Percentiles rank a stretch among this genome's conserved stretches.
phyloP scores from a whole-genome alignment of 2,113 vertebrate species.

The Pelodiscus sinensis region DNA sequence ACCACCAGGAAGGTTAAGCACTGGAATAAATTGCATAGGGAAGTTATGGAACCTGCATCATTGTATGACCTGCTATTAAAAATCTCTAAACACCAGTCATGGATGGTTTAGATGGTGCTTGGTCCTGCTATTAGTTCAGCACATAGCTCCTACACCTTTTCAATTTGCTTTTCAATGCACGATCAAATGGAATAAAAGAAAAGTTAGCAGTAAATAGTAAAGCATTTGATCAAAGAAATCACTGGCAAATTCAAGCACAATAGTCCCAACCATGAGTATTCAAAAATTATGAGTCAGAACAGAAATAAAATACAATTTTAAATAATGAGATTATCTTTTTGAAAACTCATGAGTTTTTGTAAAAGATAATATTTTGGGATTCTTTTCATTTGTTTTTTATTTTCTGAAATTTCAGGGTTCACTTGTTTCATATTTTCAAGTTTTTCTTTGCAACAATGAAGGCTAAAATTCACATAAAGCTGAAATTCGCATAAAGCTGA shows the following conservation, averaged over 20 bases:
- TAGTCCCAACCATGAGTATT: background rate
- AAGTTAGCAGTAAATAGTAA: background rate
- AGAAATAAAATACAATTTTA: background rate
- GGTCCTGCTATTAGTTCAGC: too few relatives aligned
- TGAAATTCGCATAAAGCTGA: background rate
- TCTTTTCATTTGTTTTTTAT: background rate
- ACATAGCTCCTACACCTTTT: background rate
- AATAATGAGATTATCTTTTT: background rate
- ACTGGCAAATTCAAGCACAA: background rate
- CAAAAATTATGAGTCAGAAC: background rate
- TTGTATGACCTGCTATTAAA: too few relatives aligned
- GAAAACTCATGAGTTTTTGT: rapidly evolving
- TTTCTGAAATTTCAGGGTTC: background rate
- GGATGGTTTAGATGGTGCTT: too few relatives aligned
- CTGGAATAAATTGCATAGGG: too few relatives aligned
- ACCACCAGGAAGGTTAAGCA: too few relatives aligned
- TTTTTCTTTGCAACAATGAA: background rate
- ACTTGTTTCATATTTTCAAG: background rate
- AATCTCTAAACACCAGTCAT: too few relatives aligned
- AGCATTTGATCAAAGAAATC: background rate
- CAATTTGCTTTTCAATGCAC: background rate
- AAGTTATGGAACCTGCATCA: too few relatives aligned
- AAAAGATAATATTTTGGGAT: background rate
- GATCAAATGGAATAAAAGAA: background rate
- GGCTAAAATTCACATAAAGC: background rate